Evolutionary conservation across 1,140 invertebrate genomes (phyloP).

Genomic region (Lysiphlebus fabarum): DNA sequence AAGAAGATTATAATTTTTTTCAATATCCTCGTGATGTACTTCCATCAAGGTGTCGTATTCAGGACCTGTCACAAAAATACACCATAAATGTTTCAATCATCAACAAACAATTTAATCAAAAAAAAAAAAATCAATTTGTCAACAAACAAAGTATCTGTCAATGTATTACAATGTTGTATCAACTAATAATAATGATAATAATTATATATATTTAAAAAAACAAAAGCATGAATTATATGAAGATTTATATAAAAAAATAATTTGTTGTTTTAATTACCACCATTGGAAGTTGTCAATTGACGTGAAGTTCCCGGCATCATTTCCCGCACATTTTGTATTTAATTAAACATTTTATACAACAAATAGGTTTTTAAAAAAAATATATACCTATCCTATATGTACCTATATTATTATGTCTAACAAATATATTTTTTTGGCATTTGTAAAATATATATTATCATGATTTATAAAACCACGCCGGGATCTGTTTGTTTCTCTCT

Average conservation of each 20-base stretch:
- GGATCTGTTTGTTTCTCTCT: neutral
- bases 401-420: neutral
- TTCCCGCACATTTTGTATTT: slow-evolving; percentile 39
- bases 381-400: too few relatives aligned
- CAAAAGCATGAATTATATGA: slow-evolving; percentile 13
- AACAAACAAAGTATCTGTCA: slow-evolving; percentile 16
- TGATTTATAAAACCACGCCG: slow-evolving; percentile 5
- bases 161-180: slow-evolving; percentile 28
- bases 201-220: slow-evolving; percentile 13
- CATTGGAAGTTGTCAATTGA: slow-evolving; percentile 45
- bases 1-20: slow-evolving; percentile 59
- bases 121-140: slow-evolving; percentile 10
- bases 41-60: slow-evolving; percentile 56
- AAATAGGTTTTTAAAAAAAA: too few relatives aligned
- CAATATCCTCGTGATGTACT: slow-evolving; percentile 60
- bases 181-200: slow-evolving; percentile 38
- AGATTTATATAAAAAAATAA: too few relatives aligned
- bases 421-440: too few relatives aligned
- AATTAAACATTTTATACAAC: slow-evolving; percentile 30
- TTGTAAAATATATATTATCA: neutral
- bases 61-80: slow-evolving; percentile 32
- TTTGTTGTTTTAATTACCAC: slow-evolving; percentile 28
- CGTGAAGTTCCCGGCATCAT: slow-evolving; percentile 52
- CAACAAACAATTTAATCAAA: slow-evolving; percentile 18
- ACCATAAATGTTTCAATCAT: slow-evolving; percentile 5